Percentiles rank a stretch among this genome's conserved stretches.
Conservation (phyloP, 1,140 invertebrate genomes). For the Papilio dardanus region DNA sequence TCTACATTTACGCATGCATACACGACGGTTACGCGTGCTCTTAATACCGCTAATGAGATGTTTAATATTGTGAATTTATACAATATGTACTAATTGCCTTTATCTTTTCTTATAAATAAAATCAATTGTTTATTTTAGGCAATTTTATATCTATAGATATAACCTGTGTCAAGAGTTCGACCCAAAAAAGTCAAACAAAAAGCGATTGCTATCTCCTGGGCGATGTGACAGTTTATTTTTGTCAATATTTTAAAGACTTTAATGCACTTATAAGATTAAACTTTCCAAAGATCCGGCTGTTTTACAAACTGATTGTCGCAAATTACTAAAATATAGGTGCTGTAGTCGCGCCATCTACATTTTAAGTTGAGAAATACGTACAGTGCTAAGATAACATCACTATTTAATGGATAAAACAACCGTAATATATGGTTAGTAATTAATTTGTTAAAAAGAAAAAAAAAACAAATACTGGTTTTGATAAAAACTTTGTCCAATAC, state of each 20-base stretch:
- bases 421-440: neutral
- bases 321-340: neutral
- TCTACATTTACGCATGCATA: no score
- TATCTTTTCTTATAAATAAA: neutral
- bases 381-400: neutral
- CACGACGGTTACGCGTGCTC: no score
- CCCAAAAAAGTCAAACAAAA: slow-evolving; percentile 9
- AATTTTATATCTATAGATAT: neutral
- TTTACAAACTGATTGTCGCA: slow-evolving; percentile 1
- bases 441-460: neutral
- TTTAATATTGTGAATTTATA: no score
- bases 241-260: slow-evolving; percentile 9
- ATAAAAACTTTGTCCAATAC: neutral
- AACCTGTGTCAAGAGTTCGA: slow-evolving; percentile 6
- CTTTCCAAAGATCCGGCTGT: neutral
- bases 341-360: neutral
- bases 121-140: no score
- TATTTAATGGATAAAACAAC: slow-evolving; percentile 7
- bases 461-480: slow-evolving; percentile 1
- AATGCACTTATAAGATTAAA: slow-evolving; percentile 5
- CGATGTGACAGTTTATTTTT: neutral
- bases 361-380: neutral
- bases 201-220: neutral
- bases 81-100: no score
- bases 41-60: no score